A percentile compares a stretch with the other conserved stretches of the same genome.
Conservation (phyloP, 2,888 invertebrate genomes). For the Chaetogeoica ovagalla region DNA sequence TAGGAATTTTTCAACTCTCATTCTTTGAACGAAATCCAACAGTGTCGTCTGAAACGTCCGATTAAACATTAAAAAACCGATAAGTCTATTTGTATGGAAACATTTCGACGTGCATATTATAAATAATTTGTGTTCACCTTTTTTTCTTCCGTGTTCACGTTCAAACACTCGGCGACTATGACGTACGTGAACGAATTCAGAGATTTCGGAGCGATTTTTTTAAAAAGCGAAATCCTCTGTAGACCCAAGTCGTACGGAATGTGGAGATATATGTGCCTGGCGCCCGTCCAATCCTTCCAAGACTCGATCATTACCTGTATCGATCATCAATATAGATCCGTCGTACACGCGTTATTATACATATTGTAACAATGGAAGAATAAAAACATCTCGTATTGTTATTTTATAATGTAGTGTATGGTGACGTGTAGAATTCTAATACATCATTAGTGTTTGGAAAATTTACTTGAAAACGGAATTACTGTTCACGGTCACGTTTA, state of each 20-base stretch:
- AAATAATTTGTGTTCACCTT: conserved; percentile 55
- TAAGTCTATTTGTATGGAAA: not conserved
- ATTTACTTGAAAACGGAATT: too few species aligned
- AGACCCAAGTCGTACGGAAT: conserved; percentile 60
- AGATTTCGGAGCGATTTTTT: conserved; percentile 59
- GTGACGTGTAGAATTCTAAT: too few species aligned
- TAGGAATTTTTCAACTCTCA: conserved; percentile 60
- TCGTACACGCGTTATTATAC: too few species aligned
- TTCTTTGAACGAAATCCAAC: conserved; percentile 60
- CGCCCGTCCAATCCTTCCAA: conserved; percentile 62
- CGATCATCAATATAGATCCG: not conserved
- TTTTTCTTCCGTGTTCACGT: conserved; percentile 57
- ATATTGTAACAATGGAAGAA: too few species aligned
- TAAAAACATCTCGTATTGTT: too few species aligned
- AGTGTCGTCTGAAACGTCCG: conserved; percentile 57
- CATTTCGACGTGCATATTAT: not conserved
- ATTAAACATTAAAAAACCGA: not conserved
- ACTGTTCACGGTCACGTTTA: too few species aligned
- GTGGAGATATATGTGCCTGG: conserved; percentile 60
- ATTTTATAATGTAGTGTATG: too few species aligned
- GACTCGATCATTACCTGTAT: conserved; percentile 59
- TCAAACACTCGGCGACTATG: conserved; percentile 60
- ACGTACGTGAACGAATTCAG: conserved; percentile 61
- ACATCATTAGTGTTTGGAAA: too few species aligned
- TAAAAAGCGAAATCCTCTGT: conserved; percentile 60